Conservation (phyloP, 1,140 invertebrate genomes). For the Homalodisca vitripennis region DNA sequence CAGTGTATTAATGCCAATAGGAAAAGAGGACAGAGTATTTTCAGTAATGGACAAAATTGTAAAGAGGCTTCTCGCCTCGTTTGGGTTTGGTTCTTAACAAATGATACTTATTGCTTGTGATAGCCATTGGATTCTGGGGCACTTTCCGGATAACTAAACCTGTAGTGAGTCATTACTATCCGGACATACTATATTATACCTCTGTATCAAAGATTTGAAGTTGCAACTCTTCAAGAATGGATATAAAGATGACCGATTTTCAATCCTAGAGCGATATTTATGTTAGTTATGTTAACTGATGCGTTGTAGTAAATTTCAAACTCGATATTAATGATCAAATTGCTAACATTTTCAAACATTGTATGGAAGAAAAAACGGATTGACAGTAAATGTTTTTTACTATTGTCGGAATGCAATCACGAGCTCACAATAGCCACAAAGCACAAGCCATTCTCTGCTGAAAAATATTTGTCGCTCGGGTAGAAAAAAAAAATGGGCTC, state of each 20-base stretch:
- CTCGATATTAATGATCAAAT: background rate
- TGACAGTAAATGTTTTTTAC: background rate
- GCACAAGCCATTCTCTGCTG: background rate
- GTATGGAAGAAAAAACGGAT: background rate
- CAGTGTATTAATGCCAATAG: background rate
- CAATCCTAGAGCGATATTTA: background rate
- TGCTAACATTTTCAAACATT: slow-evolving; percentile 9
- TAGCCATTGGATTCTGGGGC: background rate
- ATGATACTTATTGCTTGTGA: slow-evolving; percentile 17
- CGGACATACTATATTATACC: slow-evolving; percentile 2
- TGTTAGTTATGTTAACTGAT: background rate
- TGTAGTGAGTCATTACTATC: background rate
- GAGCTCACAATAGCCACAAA: background rate
- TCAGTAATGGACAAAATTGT: background rate
- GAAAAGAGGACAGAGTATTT: background rate
- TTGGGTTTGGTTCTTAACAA: background rate
- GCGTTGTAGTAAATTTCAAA: background rate
- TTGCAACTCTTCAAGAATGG: background rate
- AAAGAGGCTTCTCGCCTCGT: background rate
- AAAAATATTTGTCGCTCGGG: background rate
- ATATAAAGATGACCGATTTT: background rate
- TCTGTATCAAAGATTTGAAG: background rate
- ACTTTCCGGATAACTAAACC: background rate
- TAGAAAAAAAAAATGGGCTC: background rate
- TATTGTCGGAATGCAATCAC: background rate